Base-by-base conservation (phyloP, 2,113 vertebrate genomes). In the Gobiocypris rarus region DNA sequence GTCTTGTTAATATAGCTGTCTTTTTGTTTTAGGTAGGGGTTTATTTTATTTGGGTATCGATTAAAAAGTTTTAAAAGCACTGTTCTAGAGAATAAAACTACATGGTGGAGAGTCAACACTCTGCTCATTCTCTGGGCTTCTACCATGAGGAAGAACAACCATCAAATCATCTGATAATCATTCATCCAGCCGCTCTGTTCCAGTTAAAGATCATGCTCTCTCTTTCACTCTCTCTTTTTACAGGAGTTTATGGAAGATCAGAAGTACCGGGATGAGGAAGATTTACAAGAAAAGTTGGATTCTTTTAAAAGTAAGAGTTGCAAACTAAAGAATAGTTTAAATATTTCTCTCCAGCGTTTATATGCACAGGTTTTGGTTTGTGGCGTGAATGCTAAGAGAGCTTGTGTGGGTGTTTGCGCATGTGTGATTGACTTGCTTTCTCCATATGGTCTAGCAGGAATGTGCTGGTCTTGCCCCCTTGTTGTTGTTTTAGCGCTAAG, bases 161-260 rank as follows among this genome's bases (percentile, higher is more conserved):
- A n/a, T n/a, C n/a, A n/a, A n/a, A n/a, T n/a, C n/a, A n/a, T n/a
- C n/a, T n/a, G n/a, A 19, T 19, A 54, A 19, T 54, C 59, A 50
- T 31, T 80, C 41, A 78, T 63, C 56, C 56, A 65, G 9, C 1
- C 24, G 1, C 22, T 19, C 38, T 65, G 17, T 80, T 80, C 43
- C 24, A 67, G 41, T 80, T 50, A 28, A 5, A 31, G 10, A 80
- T 9, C 45, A 48, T 67, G 22, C 56, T 76, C 1, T 65, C 31
- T 28, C 19, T 67, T 28, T 86, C 9, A 59, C 9, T 24, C 13
- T 75, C 26, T 78, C 15, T 15, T 9, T 63, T 10, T 41, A 13
- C 85, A 99, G 97, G 97, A 99, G 88, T 98, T 96, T 84, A 92
- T 99, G 89, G 96, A 96, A 88, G 97, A 99, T 91, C 97, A 98